Conservation (phyloP, 1,140 invertebrate genomes). For the Drosophila nikananu region DNA sequence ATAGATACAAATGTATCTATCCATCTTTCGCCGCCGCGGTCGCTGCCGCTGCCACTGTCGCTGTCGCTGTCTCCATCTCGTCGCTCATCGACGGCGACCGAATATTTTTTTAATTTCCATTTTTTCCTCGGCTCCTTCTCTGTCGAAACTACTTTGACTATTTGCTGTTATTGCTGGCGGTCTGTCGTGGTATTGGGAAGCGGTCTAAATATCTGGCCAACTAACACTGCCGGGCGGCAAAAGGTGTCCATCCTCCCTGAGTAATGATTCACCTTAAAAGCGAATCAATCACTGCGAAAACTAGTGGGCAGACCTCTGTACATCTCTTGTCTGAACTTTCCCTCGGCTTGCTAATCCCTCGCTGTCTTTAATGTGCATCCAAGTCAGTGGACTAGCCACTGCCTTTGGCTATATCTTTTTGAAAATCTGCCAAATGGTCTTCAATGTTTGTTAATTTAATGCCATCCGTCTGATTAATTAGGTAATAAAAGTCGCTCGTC, state of each 20-base stretch:
- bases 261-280: constrained; percentile 23
- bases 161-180: constrained; percentile 43
- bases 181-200: constrained; percentile 58
- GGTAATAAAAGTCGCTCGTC: constrained; percentile 48
- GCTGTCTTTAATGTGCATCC: constrained; percentile 15
- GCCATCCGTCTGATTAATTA: constrained; percentile 39
- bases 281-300: constrained; percentile 11
- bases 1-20: constrained; percentile 63
- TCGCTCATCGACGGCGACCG: constrained; percentile 66
- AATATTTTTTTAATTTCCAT: constrained; percentile 60
- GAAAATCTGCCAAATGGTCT: constrained; percentile 43
- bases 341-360: constrained; percentile 18
- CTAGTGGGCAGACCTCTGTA: neutral
- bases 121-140: constrained; percentile 51
- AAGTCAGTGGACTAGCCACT: constrained; percentile 28
- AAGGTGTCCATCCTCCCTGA: constrained; percentile 16
- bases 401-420: constrained; percentile 14
- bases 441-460: constrained; percentile 32
- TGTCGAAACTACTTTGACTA: constrained; percentile 69
- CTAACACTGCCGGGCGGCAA: constrained; percentile 51
- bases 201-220: constrained; percentile 57
- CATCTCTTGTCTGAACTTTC: constrained; percentile 28
- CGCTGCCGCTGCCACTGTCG: constrained; percentile 36
- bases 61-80: constrained; percentile 45
- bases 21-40: constrained; percentile 44